A percentile compares a stretch with the other conserved stretches of the same genome.
These are phyloP conservation scores for Psittacula cyanocephala DNA, from an alignment of 2,113 vertebrate species.

Conservation along the genomic window DNA sequence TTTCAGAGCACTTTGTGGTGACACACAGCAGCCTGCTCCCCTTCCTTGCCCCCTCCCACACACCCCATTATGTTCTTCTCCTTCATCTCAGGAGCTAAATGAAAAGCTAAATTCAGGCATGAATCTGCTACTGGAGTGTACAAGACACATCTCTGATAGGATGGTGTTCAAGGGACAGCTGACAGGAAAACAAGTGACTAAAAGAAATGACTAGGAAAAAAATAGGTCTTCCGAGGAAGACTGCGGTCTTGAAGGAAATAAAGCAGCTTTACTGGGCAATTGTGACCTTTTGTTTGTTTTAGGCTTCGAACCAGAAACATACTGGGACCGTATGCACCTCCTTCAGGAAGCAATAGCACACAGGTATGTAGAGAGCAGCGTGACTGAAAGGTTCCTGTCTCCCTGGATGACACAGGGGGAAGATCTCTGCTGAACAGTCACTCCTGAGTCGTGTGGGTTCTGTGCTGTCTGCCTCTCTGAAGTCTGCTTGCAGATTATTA, in stretches of 20 bases:
- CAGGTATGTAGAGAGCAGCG: conserved; percentile 73
- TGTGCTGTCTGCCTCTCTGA: not conserved
- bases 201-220: not conserved
- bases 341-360: conserved; percentile 94
- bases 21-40: not conserved
- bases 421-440: not conserved
- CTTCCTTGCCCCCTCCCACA: not conserved
- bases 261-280: not conserved
- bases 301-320: conserved; percentile 97
- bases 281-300: not conserved
- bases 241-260: not conserved
- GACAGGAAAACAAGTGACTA: not conserved
- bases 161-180: not conserved
- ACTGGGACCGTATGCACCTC: conserved; percentile 98
- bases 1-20: not conserved
- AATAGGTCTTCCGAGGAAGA: not conserved
- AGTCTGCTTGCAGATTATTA: not conserved
- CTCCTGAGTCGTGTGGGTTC: not conserved
- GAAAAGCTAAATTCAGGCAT: not conserved
- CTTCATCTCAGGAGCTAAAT: not conserved
- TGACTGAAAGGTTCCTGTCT: not conserved
- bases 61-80: not conserved
- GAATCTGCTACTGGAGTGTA: not conserved
- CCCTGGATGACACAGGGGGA: not conserved
- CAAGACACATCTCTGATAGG: not conserved